Evolutionary conservation across 2,888 invertebrate species (phyloP), one percentile per base, ranked within the genome.

Genomic region (Eilema sororculum): DNA sequence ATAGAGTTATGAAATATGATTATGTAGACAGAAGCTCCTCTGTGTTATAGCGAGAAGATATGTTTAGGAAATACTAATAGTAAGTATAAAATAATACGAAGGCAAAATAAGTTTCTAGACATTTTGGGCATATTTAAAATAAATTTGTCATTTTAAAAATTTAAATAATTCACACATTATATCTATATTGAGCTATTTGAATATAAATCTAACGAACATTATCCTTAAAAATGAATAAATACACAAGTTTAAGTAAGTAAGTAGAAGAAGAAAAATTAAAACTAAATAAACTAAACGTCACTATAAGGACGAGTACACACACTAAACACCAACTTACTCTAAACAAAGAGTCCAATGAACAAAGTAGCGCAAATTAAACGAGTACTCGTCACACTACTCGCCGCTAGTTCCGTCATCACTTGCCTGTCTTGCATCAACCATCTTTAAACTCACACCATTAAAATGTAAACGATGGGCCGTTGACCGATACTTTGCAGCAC

Each of bases 311-410:
- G 93, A 93, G 92, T 91, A 93, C 93, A 85, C 82, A 89, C 82
- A 89, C 78, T 84, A 84, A 84, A 86, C 84, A 81, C 86, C 90
- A 90, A 87, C 86, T 90, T 89, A 92, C 84, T 86, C 88, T 89
- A 83, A 89, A 90, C 67, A 89, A 86, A 88, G 12, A 78, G 91
- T 92, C 90, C 90, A 89, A 88, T 87, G 61, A 89, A 87, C 75
- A 84, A 90, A 89, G 79, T 80, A 86, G 91, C 94, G 94, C 95
- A 94, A 95, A 94, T 89, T 87, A 94, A 93, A 91, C 84, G 93
- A 94, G 92, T 93, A 93, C 93, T 90, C 93, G 92, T 88, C 91
- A 85, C 91, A 87, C 88, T 90, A 88, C 78, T 84, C 90, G 90
- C 84, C 91, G 86, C 92, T 85, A 89, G 88, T 73, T 79, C 76